Conservation (phyloP, 2,797 vertebrate genomes). For the Diceros bicornis region DNA sequence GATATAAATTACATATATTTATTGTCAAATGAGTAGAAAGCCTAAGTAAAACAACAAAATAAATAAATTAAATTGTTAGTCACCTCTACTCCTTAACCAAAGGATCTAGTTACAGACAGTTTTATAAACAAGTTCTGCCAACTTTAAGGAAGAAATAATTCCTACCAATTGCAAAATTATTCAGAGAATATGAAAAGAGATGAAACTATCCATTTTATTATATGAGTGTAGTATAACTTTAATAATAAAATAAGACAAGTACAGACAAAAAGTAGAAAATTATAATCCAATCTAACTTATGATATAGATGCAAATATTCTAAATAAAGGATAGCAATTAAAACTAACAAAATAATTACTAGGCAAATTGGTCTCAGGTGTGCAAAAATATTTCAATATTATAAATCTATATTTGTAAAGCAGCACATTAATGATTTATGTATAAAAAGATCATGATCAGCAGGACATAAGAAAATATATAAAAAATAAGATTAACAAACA, state of each 20-base stretch:
- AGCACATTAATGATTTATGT: background rate
- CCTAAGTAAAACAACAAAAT: background rate
- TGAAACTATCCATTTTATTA: background rate
- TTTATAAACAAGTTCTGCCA: background rate
- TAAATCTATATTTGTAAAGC: background rate
- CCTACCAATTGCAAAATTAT: background rate
- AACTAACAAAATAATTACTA: background rate
- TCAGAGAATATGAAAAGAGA: background rate
- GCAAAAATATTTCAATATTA: background rate
- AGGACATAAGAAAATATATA: background rate
- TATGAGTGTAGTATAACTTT: accelerated
- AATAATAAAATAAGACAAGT: background rate
- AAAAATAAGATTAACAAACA: background rate
- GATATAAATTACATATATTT: background rate
- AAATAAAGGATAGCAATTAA: background rate
- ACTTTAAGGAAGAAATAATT: background rate
- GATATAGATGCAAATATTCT: background rate
- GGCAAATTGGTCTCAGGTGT: background rate
- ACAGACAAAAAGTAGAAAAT: background rate
- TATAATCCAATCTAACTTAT: background rate
- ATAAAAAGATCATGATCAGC: background rate
- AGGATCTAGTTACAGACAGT: background rate
- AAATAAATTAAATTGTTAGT: background rate
- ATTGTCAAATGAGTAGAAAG: background rate
- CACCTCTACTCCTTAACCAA: background rate